Conservation (phyloP, 2,888 invertebrate genomes). For the Syrista parreyssii region DNA sequence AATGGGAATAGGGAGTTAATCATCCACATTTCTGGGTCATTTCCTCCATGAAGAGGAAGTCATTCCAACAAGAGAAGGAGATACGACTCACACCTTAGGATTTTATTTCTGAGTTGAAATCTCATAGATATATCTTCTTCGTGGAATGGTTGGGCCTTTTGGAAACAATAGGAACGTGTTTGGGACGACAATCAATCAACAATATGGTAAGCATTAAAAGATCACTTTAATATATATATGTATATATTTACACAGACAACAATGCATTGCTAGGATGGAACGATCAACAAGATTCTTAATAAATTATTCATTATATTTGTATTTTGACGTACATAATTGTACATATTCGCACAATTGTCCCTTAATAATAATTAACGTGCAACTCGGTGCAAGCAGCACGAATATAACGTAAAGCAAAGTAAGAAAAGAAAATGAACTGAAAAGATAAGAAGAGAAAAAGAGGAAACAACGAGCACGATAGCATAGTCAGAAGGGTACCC, state of each 20-base stretch:
- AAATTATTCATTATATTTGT: conserved; percentile 56
- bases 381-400: conserved; percentile 50
- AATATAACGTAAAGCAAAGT: conserved; percentile 27
- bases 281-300: conserved; percentile 35
- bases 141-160: neutral
- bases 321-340: conserved; percentile 35
- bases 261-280: neutral
- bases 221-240: neutral
- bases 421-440: conserved; percentile 29
- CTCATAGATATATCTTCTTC: neutral
- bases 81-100: no score
- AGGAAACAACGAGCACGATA: conserved; percentile 19
- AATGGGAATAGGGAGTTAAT: no score
- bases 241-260: neutral
- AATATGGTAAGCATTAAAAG: neutral
- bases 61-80: no score
- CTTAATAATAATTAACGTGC: conserved; percentile 35
- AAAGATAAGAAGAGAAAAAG: conserved; percentile 30
- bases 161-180: neutral
- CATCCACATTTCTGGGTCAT: no score
- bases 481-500: conserved; percentile 24
- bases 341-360: conserved; percentile 39
- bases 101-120: neutral
- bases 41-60: no score
- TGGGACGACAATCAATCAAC: neutral